Base-by-base conservation (phyloP, 2,797 vertebrate species). In the Girardinus metallicus region DNA sequence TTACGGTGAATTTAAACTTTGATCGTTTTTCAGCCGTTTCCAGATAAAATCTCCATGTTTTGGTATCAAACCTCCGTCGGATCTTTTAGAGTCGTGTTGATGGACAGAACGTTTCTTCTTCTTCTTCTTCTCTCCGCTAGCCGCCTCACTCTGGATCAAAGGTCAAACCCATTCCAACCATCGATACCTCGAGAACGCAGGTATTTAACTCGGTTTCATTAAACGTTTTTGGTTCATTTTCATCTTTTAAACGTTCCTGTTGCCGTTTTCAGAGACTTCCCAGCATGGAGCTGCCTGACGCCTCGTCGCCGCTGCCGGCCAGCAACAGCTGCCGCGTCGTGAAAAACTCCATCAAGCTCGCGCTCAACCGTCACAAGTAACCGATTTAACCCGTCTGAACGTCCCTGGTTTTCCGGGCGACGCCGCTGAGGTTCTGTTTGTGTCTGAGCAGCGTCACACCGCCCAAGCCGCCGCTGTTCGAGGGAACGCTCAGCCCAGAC, bases 311-410 rank as follows among this genome's bases (percentile, higher is more conserved):
- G 46, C 92, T 98, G 81, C 99, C 98, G 76, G 95, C 97, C 87
- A 99, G 95, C 89, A 98, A 96, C 86, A 94, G 88, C 46, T 94
- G 94, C 77, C 97, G 97, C 39, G 96, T 99, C 31, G 96, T 99
- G 84, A 99, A 99, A 90, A 99, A 99, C 91, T 99, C 98, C 82
- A 99, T 99, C 91, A 97, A 98, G 91, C 95, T 99, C 89, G 99
- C 98, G 43, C 97, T 99, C 83, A 99, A 99, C 84, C 97, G 97
- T 88, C 93, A 94, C 95, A 95, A 93, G 95, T 96, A 90, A 96
- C 49, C 3, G 2, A 53, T 53, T 26, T 53, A 53, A 53, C 49
- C 21, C 2, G 49, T 10, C 49, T 26, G 49, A 53, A 26, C 21
- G 49, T 53, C 26, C 26, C 8, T 53, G 49, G 49, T 10, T 53